Evolutionary conservation across 2,888 invertebrate species (phyloP).

Genomic region (Desoria tigrina): DNA sequence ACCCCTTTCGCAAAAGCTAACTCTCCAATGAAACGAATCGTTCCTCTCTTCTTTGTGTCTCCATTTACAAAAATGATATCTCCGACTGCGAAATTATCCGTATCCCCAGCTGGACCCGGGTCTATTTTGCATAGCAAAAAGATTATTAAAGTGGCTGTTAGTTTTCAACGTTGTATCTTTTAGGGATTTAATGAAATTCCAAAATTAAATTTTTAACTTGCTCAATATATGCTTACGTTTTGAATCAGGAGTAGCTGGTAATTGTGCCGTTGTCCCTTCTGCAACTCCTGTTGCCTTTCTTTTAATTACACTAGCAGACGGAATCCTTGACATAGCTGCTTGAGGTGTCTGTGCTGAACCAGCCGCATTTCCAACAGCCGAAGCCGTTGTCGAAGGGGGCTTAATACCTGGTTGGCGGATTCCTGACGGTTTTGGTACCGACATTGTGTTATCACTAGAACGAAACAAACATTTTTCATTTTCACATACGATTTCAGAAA

Average conservation of each 20-base stretch:
- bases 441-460: too few relatives aligned
- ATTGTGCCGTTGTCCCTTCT: background rate
- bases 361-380: slow-evolving; percentile 2
- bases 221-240: too few relatives aligned
- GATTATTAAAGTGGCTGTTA: background rate
- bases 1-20: slow-evolving; percentile 97
- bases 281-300: background rate
- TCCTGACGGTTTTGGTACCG: slow-evolving; percentile 13
- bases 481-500: too few relatives aligned
- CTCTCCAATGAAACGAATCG: slow-evolving; percentile 90
- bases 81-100: slow-evolving; percentile 88
- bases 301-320: slow-evolving; percentile 23
- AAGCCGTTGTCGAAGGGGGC: slow-evolving; percentile 17
- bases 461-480: too few relatives aligned
- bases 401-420: slow-evolving; percentile 14
- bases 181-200: background rate
- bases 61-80: slow-evolving; percentile 93
- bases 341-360: background rate
- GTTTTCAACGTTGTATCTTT: background rate
- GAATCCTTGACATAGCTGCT: slow-evolving; percentile 25
- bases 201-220: background rate
- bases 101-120: too few relatives aligned
- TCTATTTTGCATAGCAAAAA: too few relatives aligned
- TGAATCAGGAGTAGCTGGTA: background rate
- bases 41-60: slow-evolving; percentile 73